These are phyloP conservation scores for Steromphala cineraria DNA, from an alignment of 2,888 invertebrate genomes.

Conservation along the genomic window DNA sequence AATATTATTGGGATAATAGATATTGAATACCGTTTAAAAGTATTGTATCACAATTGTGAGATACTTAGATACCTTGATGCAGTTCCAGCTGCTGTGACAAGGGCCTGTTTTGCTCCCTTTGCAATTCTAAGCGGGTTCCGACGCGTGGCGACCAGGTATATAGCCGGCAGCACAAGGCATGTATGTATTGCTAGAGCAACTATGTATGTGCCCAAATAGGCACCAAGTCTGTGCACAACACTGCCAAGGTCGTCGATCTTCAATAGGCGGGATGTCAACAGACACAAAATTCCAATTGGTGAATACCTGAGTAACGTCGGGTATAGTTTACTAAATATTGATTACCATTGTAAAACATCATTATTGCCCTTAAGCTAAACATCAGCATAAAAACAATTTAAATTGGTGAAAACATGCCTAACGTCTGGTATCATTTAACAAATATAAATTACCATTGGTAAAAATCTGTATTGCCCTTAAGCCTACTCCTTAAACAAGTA, in stretches of 20 bases:
- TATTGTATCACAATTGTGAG: no score
- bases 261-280: not conserved
- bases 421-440: no score
- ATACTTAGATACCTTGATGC: not conserved
- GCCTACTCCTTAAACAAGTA: no score
- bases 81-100: not conserved
- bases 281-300: not conserved
- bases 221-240: not conserved
- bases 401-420: no score
- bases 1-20: no score
- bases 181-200: not conserved
- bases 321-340: no score
- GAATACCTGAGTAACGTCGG: not conserved
- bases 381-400: no score
- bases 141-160: not conserved
- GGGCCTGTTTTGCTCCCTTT: not conserved
- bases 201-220: not conserved
- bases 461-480: no score
- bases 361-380: no score
- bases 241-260: not conserved
- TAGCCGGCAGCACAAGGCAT: not conserved
- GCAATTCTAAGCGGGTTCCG: not conserved
- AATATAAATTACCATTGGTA: no score
- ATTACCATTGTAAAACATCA: no score
- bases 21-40: no score